Percentiles rank a stretch among this genome's conserved stretches.
These are phyloP conservation scores for Pantherophis vulpinus DNA, from an alignment of 2,797 vertebrate species.

Conservation along the genomic window DNA sequence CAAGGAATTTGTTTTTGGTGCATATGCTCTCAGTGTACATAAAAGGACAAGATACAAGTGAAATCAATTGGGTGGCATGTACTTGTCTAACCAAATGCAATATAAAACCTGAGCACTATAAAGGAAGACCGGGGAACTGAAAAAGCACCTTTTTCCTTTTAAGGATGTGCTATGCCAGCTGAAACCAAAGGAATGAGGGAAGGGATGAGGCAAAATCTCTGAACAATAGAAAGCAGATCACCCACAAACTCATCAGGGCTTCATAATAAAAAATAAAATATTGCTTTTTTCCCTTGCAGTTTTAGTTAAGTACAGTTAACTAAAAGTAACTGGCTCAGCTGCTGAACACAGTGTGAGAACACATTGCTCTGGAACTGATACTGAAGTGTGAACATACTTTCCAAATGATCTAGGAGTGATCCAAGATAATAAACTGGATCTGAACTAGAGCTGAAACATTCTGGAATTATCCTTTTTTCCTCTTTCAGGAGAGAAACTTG, in stretches of 20 bases:
- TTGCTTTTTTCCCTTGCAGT: neutral
- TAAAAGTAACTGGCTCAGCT: neutral
- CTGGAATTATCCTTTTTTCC: neutral
- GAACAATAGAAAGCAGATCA: neutral
- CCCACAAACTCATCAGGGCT: neutral
- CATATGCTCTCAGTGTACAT: too few relatives aligned
- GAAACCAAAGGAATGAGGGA: neutral
- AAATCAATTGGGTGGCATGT: neutral
- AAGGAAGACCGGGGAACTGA: neutral
- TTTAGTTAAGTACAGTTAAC: neutral
- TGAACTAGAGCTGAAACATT: neutral
- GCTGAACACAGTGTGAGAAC: neutral
- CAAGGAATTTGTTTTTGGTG: too few relatives aligned
- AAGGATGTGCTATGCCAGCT: neutral
- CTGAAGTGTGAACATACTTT: neutral
- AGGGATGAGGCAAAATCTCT: neutral
- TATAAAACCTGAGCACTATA: neutral
- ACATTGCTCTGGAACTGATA: neutral
- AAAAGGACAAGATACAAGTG: neutral
- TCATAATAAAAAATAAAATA: neutral
- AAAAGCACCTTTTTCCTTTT: neutral
- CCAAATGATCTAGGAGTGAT: neutral
- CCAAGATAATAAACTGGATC: neutral
- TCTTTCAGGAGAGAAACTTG: neutral
- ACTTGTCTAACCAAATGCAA: neutral